Evolutionary conservation across 2,888 invertebrate genomes (phyloP), one percentile per base, ranked within the genome.

Genomic region (Cinara cedri): DNA sequence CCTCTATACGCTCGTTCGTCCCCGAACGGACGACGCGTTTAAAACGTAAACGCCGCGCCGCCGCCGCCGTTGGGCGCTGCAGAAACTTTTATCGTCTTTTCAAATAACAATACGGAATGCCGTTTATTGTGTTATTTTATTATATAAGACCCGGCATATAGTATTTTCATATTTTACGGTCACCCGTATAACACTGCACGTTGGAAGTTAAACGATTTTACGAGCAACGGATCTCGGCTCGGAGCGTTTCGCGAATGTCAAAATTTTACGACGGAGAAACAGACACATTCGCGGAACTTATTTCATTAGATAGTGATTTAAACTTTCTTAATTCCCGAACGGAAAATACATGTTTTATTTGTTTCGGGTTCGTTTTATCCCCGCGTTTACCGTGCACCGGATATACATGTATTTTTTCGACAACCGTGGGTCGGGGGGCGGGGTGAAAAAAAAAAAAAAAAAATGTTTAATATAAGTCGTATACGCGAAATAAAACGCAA

Each of bases 281-380:
- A 21, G 34, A 24, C 55, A 66, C 66, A 49, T 19, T 14, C 16
- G n/a, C 46, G 16, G 42, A 78, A 78, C 68, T 78, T 68, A 70
- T 78, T 78, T 78, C 55, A 70, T 78, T 78, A 60, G 19, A 78
- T 78, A 60, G 44, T 49, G 34, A 68, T 78, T 78, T 68, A 60
- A 78, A 78, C 57, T 78, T 78, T 78, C 68, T 60, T 63, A 54
- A 63, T 62, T 62, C 49, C 19, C 72, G 10, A 49, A 62, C 46
- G 46, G 46, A 24, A 46, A 60, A 72, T 8, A 60, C 60, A n/a
- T 24, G 46, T 55, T 72, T 46, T 60, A 72, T 72, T 60, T 57
- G 42, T 60, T 72, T 26, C n/a, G 24, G 26, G n/a, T 72, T 72
- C 24, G 49, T 63, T 34, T 26, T 51, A 24, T 51, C 51, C 4